Evolutionary conservation across 2,113 vertebrate species (phyloP).

Genomic region (Fukomys damarensis): DNA sequence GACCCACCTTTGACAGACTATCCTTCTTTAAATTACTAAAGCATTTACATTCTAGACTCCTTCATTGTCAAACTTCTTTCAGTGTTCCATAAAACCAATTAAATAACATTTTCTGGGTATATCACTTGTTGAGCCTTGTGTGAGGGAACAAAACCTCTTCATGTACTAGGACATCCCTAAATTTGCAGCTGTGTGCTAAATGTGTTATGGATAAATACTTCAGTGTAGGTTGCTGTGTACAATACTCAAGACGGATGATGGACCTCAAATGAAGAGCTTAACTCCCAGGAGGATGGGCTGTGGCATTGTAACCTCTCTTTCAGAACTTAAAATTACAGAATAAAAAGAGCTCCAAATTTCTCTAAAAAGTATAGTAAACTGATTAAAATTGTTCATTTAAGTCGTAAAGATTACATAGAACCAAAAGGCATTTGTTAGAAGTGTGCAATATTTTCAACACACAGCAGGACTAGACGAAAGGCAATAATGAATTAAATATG

Average conservation of each 20-base stretch:
- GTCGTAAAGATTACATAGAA: not conserved
- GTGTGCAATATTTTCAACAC: not conserved
- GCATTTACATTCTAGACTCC: not conserved
- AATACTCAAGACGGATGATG: not conserved
- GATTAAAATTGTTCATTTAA: not conserved
- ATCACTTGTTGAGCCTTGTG: not conserved
- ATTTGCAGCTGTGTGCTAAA: not conserved
- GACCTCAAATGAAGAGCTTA: not conserved
- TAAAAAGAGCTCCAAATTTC: not conserved
- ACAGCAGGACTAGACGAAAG: not conserved
- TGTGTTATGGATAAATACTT: not conserved
- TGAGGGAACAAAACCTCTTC: not conserved
- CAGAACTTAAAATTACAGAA: not conserved
- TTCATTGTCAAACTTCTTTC: not conserved
- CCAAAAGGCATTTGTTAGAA: not conserved
- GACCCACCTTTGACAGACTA: not conserved
- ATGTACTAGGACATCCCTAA: not conserved
- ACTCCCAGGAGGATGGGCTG: rapidly evolving
- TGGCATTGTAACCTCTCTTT: not conserved
- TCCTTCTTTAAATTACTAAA: not conserved
- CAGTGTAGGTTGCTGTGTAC: not conserved
- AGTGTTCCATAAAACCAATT: not conserved
- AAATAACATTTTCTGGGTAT: not conserved
- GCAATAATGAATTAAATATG: not conserved
- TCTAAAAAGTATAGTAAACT: not conserved